phyloP scores from a whole-genome alignment of 2,888 invertebrate genomes.

The Philhelius pedissequus region DNA sequence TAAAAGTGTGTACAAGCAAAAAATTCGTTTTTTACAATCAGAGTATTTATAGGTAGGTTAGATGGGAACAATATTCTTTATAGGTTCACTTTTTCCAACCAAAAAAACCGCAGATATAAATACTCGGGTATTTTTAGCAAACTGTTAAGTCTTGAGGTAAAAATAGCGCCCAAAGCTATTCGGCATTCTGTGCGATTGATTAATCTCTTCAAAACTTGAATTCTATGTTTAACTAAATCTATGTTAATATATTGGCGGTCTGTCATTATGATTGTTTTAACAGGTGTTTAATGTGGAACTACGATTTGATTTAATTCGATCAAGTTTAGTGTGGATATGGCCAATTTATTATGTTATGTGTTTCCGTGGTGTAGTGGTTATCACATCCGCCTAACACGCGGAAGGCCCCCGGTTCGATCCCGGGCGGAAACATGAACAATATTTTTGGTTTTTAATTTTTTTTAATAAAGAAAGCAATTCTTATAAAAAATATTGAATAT shows the following conservation, averaged over 20 bases:
- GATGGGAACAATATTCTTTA: not conserved
- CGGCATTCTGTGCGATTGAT: not conserved
- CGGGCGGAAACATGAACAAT: slow-evolving; percentile 79
- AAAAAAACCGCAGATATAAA: not conserved
- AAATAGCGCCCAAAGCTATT: slow-evolving; percentile 13
- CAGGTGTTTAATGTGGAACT: not conserved
- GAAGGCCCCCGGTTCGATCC: slow-evolving; percentile 80
- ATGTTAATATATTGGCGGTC: not conserved
- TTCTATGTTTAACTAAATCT: not conserved
- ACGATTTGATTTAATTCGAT: not conserved
- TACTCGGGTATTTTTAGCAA: not conserved
- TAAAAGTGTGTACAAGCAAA: not conserved
- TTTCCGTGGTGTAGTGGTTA: slow-evolving; percentile 79
- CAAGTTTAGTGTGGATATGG: not conserved
- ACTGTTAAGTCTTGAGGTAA: not conserved
- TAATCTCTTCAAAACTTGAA: not conserved
- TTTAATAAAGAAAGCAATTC: no score
- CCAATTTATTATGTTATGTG: slow-evolving; percentile 50
- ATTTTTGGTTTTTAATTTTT: no score
- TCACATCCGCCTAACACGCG: slow-evolving; percentile 80
- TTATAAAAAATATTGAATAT: no score
- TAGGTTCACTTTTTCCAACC: not conserved
- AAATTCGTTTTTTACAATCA: not conserved
- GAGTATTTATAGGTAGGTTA: no score
- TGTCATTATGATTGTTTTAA: not conserved